Percentiles rank a stretch among this genome's conserved stretches.
phyloP scores from a whole-genome alignment of 2,888 invertebrate species.

The Marronus borbonicus region DNA sequence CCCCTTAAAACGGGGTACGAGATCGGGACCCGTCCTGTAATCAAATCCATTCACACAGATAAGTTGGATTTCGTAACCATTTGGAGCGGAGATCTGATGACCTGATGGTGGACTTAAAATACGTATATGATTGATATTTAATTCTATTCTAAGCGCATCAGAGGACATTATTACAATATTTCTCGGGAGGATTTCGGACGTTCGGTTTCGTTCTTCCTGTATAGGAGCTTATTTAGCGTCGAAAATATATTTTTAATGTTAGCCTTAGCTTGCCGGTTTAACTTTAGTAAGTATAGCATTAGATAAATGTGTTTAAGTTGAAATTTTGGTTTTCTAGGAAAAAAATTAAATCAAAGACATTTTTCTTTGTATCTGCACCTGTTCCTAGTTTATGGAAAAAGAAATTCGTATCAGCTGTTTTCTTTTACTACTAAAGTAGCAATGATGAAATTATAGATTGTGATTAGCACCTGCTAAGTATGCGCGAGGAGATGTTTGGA shows the following conservation, averaged over 20 bases:
- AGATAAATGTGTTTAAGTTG: background rate
- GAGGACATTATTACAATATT: constrained; percentile 10
- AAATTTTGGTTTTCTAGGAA: no score
- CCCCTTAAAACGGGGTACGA: background rate
- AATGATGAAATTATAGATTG: no score
- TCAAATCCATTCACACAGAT: constrained; percentile 9
- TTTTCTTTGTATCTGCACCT: no score
- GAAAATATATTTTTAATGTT: no score
- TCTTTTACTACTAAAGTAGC: no score
- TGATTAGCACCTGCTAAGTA: no score
- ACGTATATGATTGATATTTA: constrained; percentile 37
- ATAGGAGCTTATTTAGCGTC: no score
- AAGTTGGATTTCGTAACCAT: constrained; percentile 2
- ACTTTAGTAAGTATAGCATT: background rate
- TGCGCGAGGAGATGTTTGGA: no score
- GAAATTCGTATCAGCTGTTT: no score
- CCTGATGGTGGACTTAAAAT: background rate
- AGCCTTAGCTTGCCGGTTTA: no score
- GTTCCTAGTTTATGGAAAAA: no score
- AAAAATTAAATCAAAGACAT: no score
- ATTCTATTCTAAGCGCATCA: constrained; percentile 6
- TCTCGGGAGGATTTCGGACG: background rate
- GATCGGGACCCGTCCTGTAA: constrained; percentile 22
- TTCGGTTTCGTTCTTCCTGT: background rate
- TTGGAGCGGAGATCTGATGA: background rate